Percentiles rank a stretch among this genome's conserved stretches.
Evolutionary conservation across 92 coral and sea anemone genomes (phyloP).

Genomic region (Actinernus sp.): DNA sequence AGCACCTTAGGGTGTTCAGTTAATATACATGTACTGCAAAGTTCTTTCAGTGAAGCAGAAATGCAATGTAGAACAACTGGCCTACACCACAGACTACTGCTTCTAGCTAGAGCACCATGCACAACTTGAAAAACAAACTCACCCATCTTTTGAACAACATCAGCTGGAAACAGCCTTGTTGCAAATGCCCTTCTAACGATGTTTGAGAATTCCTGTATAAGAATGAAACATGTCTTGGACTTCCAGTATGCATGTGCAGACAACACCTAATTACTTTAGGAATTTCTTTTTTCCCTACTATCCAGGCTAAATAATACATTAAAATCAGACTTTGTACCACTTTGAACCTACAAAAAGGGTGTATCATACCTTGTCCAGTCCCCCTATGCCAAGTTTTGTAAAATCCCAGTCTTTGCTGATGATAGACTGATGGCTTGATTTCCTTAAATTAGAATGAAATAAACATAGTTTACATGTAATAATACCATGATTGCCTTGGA

Average conservation of each 20-base stretch:
- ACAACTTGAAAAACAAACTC: constrained; percentile 27
- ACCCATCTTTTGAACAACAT: constrained; percentile 93
- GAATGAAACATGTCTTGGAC: not conserved
- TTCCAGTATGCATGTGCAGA: not conserved
- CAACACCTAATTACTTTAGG: not conserved
- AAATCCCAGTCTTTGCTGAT: constrained; percentile 99
- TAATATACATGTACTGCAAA: too few species aligned
- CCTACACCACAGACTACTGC: too few species aligned
- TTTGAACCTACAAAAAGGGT: too few species aligned
- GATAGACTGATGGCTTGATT: constrained; percentile 95
- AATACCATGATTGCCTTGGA: too few species aligned
- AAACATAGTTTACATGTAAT: too few species aligned
- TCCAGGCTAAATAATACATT: too few species aligned
- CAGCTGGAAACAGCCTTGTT: constrained; percentile 93
- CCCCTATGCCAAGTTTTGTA: constrained; percentile 98
- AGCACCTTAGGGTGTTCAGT: too few species aligned
- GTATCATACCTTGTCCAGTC: constrained; percentile 96
- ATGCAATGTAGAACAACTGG: too few species aligned
- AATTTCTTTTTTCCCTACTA: too few species aligned
- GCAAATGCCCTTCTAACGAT: constrained; percentile 98
- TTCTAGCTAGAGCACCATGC: too few species aligned
- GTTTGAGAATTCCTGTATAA: constrained; percentile 88
- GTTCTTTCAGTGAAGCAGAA: too few species aligned
- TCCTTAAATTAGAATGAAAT: constrained; percentile 38
- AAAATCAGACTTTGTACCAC: too few species aligned